These are phyloP conservation scores for Chiroxiphia lanceolata DNA, from an alignment of 2,797 vertebrate species.

Conservation along the genomic window DNA sequence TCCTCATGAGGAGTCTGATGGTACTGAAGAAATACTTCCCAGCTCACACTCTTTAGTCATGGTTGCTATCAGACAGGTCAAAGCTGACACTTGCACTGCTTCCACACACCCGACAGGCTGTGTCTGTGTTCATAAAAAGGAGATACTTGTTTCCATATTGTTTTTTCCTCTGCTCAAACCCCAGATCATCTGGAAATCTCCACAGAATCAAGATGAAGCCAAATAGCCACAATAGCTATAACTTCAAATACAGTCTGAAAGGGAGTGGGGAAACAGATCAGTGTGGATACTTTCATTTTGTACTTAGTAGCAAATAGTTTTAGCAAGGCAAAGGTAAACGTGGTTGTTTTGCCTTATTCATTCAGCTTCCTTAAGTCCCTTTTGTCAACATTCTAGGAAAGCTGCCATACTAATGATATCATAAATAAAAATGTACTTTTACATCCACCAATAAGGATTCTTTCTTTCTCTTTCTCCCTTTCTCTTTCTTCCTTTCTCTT, in stretches of 20 bases:
- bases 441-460: neutral
- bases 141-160: neutral
- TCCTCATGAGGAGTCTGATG: neutral
- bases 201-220: neutral
- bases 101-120: neutral
- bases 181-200: neutral
- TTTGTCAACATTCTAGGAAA: neutral
- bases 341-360: neutral
- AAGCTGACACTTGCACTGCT: neutral
- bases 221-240: neutral
- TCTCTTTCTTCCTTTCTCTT: too few relatives aligned
- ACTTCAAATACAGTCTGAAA: neutral
- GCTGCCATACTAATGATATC: neutral
- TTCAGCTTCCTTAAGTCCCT: neutral
- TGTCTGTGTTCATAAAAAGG: neutral
- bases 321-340: neutral
- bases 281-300: neutral
- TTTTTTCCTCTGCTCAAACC: neutral
- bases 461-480: neutral
- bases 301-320: neutral
- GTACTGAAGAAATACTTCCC: neutral
- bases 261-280: neutral
- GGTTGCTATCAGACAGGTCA: neutral
- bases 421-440: neutral
- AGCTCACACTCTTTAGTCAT: neutral